A percentile compares a stretch with the other conserved stretches of the same genome.
Evolutionary conservation across 2,888 invertebrate species (phyloP).

Genomic region (Cephus sareptanus): DNA sequence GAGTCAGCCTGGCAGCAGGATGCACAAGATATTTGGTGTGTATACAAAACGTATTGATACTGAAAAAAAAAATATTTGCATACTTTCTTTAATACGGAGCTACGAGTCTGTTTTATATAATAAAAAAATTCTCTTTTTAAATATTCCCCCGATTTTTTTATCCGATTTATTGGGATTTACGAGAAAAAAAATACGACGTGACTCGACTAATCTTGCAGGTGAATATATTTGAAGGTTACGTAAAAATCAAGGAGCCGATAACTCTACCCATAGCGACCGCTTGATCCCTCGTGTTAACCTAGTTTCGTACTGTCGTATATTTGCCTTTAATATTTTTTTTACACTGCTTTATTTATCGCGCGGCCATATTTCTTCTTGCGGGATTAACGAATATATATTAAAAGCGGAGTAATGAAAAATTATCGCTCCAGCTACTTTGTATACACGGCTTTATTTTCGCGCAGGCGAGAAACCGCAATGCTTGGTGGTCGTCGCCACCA

Average conservation of each 20-base stretch:
- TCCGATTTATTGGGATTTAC: background rate
- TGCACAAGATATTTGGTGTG: background rate
- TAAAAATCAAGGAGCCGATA: background rate
- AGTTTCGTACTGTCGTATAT: background rate
- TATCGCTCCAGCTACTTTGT: background rate
- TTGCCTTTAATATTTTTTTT: background rate
- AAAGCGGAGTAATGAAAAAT: background rate
- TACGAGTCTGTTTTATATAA: background rate
- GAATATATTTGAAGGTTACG: background rate
- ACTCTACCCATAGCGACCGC: background rate
- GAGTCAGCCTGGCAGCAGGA: background rate
- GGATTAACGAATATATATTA: background rate
- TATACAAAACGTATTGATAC: background rate
- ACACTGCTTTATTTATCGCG: background rate
- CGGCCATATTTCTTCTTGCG: background rate
- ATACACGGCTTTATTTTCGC: background rate
- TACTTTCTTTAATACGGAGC: background rate
- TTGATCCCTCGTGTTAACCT: background rate
- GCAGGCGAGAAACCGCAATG: background rate
- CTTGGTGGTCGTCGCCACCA: background rate
- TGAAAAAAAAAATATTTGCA: background rate
- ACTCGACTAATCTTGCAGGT: background rate
- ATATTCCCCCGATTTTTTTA: background rate
- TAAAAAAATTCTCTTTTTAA: background rate
- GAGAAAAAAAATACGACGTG: background rate